phyloP scores from a whole-genome alignment of 1,140 invertebrate species.

The Lamellibrachia luymesi region DNA sequence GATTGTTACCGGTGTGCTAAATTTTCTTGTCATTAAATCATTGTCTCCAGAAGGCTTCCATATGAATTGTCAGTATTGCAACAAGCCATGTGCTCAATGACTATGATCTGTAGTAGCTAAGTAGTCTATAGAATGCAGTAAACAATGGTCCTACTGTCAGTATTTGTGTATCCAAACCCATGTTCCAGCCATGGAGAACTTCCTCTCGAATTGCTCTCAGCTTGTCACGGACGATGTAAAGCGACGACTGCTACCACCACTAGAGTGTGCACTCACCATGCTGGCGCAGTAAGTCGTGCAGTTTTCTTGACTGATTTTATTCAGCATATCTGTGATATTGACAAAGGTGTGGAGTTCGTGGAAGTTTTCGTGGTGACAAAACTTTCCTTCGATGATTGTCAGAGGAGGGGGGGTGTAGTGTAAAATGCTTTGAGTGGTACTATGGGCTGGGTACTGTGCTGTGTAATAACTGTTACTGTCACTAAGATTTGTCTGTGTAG shows the following conservation, averaged over 20 bases:
- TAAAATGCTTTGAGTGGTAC: no score
- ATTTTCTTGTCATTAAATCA: no score
- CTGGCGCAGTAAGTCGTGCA: conserved; percentile 76
- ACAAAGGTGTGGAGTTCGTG: not conserved
- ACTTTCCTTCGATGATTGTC: not conserved
- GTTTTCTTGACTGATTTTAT: not conserved
- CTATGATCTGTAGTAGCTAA: not conserved
- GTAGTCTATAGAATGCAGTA: not conserved
- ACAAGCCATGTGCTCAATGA: not conserved
- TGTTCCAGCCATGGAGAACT: conserved; percentile 75
- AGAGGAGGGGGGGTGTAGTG: not conserved
- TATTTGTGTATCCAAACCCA: not conserved
- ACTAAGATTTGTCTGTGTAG: conserved; percentile 57
- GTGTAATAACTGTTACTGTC: not conserved
- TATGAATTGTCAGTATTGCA: not conserved
- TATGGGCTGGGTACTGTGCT: no score
- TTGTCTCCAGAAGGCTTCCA: not conserved
- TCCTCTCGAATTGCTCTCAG: conserved; percentile 86
- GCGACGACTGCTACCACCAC: conserved; percentile 79
- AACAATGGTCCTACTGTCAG: not conserved
- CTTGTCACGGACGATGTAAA: conserved; percentile 85
- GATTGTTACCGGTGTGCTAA: no score
- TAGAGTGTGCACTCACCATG: conserved; percentile 92
- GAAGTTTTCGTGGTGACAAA: no score
- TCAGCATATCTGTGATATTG: not conserved